Conservation (phyloP, 2,888 invertebrate species). For the Ethmia dodecea region DNA sequence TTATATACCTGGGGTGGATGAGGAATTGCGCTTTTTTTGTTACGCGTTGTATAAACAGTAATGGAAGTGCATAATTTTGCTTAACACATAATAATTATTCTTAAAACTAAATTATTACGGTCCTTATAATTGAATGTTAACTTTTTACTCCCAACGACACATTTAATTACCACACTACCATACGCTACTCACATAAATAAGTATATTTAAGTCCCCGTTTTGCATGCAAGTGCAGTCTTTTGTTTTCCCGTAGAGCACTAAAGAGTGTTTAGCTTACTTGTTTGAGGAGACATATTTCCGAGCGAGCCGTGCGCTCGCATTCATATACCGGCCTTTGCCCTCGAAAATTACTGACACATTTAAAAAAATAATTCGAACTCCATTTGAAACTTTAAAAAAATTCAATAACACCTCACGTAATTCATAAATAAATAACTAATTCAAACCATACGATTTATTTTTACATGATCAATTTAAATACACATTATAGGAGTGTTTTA, state of each 20-base stretch:
- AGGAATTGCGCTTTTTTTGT: too few species aligned
- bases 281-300: slow-evolving; percentile 66
- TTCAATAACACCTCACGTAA: slow-evolving; percentile 17
- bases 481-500: slow-evolving; percentile 48
- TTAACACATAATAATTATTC: slow-evolving; percentile 13
- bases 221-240: slow-evolving; percentile 48
- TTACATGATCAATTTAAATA: slow-evolving; percentile 52
- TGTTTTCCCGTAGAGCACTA: slow-evolving; percentile 44
- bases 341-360: slow-evolving; percentile 57
- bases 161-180: slow-evolving; percentile 2
- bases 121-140: slow-evolving; percentile 35
- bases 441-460: slow-evolving; percentile 32
- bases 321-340: slow-evolving; percentile 65
- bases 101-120: slow-evolving; percentile 8
- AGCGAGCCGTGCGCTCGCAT: slow-evolving; percentile 65
- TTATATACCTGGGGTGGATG: too few species aligned
- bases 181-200: neutral
- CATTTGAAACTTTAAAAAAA: slow-evolving; percentile 18
- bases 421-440: slow-evolving; percentile 21
- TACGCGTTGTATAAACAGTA: too few species aligned
- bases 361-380: slow-evolving; percentile 20
- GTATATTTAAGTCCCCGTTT: slow-evolving; percentile 22
- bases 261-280: slow-evolving; percentile 54
- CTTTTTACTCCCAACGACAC: slow-evolving; percentile 10
- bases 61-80: slow-evolving; percentile 9